A percentile compares a stretch with the other conserved stretches of the same genome.
Evolutionary conservation across 2,888 invertebrate species (phyloP).

Genomic region (Andrena praecox): DNA sequence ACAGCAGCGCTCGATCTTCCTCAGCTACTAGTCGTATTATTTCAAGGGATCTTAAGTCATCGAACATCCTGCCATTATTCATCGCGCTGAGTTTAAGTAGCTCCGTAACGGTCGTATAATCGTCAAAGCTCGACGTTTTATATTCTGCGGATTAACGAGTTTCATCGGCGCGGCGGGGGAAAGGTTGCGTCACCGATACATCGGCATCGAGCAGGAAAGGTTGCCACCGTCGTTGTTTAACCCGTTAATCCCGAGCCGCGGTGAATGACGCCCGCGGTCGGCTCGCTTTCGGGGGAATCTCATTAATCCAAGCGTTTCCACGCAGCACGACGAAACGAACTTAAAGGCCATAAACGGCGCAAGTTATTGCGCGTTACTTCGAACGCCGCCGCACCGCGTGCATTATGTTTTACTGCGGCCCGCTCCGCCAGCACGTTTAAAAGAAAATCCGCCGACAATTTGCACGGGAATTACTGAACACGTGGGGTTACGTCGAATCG

Average conservation of each 20-base stretch:
- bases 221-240: conserved; percentile 16
- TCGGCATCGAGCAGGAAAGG: not conserved
- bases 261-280: not conserved
- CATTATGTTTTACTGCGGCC: conserved; percentile 38
- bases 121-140: not conserved
- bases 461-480: conserved; percentile 28
- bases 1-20: no score
- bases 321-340: conserved; percentile 23
- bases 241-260: conserved; percentile 31
- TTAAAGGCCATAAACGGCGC: conserved; percentile 37
- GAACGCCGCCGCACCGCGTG: conserved; percentile 16
- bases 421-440: conserved; percentile 12
- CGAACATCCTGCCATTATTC: no score
- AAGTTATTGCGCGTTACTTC: conserved; percentile 46
- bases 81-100: not conserved
- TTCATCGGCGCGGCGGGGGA: not conserved
- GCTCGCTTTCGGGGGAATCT: conserved; percentile 34
- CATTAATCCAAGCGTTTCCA: conserved; percentile 34
- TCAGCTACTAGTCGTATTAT: no score
- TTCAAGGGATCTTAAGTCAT: no score
- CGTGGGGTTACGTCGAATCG: not conserved
- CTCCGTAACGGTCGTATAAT: not conserved
- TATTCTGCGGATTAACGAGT: not conserved
- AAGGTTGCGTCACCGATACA: not conserved
- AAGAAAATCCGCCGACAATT: conserved; percentile 32